Evolutionary conservation across 2,888 invertebrate species (phyloP), one percentile per base, ranked within the genome.

Genomic region (Scaeva pyrastri): DNA sequence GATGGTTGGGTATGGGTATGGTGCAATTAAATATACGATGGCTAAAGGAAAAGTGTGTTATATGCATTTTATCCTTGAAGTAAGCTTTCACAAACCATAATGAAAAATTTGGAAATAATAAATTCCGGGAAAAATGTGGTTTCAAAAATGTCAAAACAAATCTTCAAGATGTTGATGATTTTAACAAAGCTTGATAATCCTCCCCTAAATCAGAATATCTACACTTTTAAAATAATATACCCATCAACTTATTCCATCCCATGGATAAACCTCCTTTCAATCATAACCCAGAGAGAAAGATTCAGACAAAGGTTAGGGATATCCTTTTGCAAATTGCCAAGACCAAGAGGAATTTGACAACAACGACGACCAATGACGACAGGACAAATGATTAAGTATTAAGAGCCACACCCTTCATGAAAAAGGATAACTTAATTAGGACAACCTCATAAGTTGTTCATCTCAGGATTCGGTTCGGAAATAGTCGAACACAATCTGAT

Each of bases 351-450:
- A n/a, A n/a, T n/a, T n/a, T n/a, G 26, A 26, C 26, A 26, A 26
- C 26, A 6, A 31, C 8, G 2, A 31, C 6, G 31, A 31, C 2
- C 55, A 64, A 68, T 4, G 41, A 41, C 6, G 55, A 31, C 31
- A 55, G 10, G 12, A 48, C 6, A 19, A 19, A 12, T 19, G 19
- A 48, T 8, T 10, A 48, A 48, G 14, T 48, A 19, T 52, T 23
- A 48, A n/a, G 48, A 16, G 8, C 48, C 48, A 21, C 19, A 48
- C 11, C 4, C 8, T 10, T 11, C 12, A 12, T 41, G 50, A 23
- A 83, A 82, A 79, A 66, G 74, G 79, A 80, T 75, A 66, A 66
- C 75, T 31, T 71, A 84, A 80, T 80, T 84, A 68, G 23, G 68
- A n/a, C 6, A 68, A 52, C 68, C 52, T 52, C 23, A 50, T 64